These are phyloP conservation scores for Arbacia lixula DNA, from an alignment of 53 echinoderm and acorn worm genomes.

Conservation along the genomic window DNA sequence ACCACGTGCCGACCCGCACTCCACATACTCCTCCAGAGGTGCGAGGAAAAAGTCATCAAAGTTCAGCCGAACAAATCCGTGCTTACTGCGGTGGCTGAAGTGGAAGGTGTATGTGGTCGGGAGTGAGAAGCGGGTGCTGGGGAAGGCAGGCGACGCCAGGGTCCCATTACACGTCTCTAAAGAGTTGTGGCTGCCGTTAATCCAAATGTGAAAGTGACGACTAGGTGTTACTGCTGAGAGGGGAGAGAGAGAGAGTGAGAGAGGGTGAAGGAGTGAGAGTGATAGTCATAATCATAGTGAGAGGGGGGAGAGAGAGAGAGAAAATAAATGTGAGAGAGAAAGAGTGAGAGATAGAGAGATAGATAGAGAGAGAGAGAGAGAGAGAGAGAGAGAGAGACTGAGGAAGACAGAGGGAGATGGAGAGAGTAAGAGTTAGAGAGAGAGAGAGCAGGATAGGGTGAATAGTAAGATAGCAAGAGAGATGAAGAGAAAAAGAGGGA, in stretches of 20 bases:
- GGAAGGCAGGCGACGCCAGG: constrained; percentile 39
- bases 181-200: constrained; percentile 50
- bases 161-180: constrained; percentile 15
- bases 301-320: too few species aligned
- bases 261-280: neutral
- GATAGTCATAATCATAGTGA: too few species aligned
- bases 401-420: too few species aligned
- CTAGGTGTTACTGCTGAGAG: neutral
- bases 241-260: neutral
- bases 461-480: too few species aligned
- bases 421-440: too few species aligned
- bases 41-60: constrained; percentile 42
- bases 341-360: too few species aligned
- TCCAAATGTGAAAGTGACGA: constrained; percentile 40
- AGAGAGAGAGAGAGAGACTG: too few species aligned
- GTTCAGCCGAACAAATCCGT: constrained; percentile 15
- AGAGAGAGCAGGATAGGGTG: too few species aligned
- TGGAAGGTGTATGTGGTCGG: constrained; percentile 30
- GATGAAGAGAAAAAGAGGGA: too few species aligned
- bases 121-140: constrained; percentile 5
- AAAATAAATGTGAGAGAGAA: too few species aligned
- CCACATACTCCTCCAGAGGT: neutral
- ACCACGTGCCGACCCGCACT: constrained; percentile 17
- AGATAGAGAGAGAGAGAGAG: too few species aligned
- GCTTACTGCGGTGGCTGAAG: constrained; percentile 30